phyloP scores from a whole-genome alignment of 2,113 vertebrate genomes.

The Spermophilus dauricus region DNA sequence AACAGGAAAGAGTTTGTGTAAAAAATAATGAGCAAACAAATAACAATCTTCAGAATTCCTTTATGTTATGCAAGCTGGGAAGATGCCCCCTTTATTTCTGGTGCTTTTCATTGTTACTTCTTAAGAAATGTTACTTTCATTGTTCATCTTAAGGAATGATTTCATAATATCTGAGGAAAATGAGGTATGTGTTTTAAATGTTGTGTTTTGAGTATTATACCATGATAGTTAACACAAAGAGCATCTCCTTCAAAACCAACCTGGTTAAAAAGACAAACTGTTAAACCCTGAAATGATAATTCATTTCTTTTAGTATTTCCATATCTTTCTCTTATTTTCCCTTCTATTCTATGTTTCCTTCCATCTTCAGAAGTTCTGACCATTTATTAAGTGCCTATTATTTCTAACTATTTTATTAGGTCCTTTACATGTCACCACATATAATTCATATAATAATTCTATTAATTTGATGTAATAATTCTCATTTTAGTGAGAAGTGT shows the following conservation, averaged over 20 bases:
- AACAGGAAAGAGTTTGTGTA: not conserved
- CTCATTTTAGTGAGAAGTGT: not conserved
- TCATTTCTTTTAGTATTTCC: not conserved
- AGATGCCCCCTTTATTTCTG: not conserved
- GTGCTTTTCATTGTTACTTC: not conserved
- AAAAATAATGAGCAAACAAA: not conserved
- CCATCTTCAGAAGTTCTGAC: not conserved
- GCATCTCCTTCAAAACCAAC: not conserved
- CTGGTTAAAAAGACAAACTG: slow-evolving; percentile 11
- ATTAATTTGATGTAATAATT: not conserved
- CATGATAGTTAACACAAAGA: not conserved
- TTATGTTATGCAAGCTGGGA: not conserved
- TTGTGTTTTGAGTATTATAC: not conserved
- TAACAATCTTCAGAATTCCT: not conserved
- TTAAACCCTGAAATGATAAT: not conserved
- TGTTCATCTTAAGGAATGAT: not conserved
- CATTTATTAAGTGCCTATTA: not conserved
- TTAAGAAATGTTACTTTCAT: no score
- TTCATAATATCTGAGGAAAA: slow-evolving; percentile 30
- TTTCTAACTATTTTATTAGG: not conserved
- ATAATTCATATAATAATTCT: not conserved
- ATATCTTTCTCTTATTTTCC: not conserved
- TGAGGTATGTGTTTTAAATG: not conserved
- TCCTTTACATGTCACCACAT: not conserved
- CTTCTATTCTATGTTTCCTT: not conserved